Percentiles rank a stretch among this genome's conserved stretches.
These are phyloP conservation scores for Nothobranchius kuhntae DNA, from an alignment of 2,113 vertebrate species.

Conservation along the genomic window DNA sequence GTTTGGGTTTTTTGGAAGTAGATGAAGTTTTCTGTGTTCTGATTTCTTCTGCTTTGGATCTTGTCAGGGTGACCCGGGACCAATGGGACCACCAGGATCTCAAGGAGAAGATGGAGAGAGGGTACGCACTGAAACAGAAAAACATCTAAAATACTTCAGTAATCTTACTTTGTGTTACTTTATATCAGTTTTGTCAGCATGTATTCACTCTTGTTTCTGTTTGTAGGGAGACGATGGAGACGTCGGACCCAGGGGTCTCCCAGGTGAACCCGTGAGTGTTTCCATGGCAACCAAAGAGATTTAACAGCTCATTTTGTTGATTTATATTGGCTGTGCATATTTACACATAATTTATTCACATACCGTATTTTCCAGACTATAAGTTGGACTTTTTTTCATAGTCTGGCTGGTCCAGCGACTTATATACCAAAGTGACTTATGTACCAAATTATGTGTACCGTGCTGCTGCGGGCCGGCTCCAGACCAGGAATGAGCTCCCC, in stretches of 20 bases:
- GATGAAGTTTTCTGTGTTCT: background rate
- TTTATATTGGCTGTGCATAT: background rate
- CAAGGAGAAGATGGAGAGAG: slow-evolving; percentile 94
- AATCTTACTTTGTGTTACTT: background rate
- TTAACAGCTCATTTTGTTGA: background rate
- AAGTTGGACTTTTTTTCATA: too few species aligned
- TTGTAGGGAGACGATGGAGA: slow-evolving; percentile 96
- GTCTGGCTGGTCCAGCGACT: too few species aligned
- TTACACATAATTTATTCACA: background rate
- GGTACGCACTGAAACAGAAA: slow-evolving; percentile 71
- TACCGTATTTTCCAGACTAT: too few species aligned
- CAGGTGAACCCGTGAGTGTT: slow-evolving; percentile 94
- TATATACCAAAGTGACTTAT: too few species aligned
- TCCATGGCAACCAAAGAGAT: slow-evolving; percentile 28
- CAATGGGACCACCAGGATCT: slow-evolving; percentile 84
- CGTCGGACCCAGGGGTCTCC: slow-evolving; percentile 91
- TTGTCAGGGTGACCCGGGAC: slow-evolving; percentile 87
- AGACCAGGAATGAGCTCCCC: too few species aligned
- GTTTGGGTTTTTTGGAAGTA: too few species aligned
- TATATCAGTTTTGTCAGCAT: background rate
- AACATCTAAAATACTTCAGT: fast-evolving
- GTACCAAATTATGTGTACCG: too few species aligned
- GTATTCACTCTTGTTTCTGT: slow-evolving; percentile 22
- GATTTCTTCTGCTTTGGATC: background rate
- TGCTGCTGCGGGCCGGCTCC: too few species aligned